Evolutionary conservation across 2,113 vertebrate species (phyloP), one percentile per base, ranked within the genome.

Genomic region (Tapirus terrestris): DNA sequence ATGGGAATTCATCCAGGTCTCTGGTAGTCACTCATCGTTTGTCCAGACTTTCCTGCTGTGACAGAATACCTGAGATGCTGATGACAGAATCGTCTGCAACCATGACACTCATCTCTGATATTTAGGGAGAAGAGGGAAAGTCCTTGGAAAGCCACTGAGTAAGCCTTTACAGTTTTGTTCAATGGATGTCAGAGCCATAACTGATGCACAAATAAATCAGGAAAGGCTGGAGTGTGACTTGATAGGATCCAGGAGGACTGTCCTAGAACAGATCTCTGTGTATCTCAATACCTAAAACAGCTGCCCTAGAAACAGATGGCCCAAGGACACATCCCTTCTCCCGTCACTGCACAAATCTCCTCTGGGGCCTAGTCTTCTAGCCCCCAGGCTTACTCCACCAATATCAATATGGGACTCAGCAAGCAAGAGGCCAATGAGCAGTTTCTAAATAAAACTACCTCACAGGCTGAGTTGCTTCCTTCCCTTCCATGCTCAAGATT

Each of bases 401-500:
- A 17, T 53, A 68, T 53, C 68, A 63, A n/a, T 1, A 75, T 6
- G 25, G 29, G 25, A 73, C 25, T 83, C 13, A 2, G n/a, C 18
- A 81, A 77, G 60, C 13, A 95, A 88, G 53, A 88, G 18, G 16
- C 29, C 53, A 63, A 45, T 53, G 58, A 86, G 31, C 13, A 67
- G 68, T 60, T 63, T 79, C 87, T 68, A 94, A 96, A 53, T 68
- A 79, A 91, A 76, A 82, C 51, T 65, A 33, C n/a, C 73, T 87
- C 8, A 8, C 31, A 3, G 75, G 23, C 48, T 84, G 79, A 51
- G 48, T 79, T 5, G 4, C 36, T 82, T 82, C 87, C 17, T 72
- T 84, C 73, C 56, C 82, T 68, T 89, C 45, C 56, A 51, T 29
- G 33, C 12, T 88, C 33, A 82, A 89, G 82, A 93, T 72, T 65